A percentile compares a stretch with the other conserved stretches of the same genome.
phyloP scores from a whole-genome alignment of 2,797 vertebrate species.

The Coregonus suidteri region DNA sequence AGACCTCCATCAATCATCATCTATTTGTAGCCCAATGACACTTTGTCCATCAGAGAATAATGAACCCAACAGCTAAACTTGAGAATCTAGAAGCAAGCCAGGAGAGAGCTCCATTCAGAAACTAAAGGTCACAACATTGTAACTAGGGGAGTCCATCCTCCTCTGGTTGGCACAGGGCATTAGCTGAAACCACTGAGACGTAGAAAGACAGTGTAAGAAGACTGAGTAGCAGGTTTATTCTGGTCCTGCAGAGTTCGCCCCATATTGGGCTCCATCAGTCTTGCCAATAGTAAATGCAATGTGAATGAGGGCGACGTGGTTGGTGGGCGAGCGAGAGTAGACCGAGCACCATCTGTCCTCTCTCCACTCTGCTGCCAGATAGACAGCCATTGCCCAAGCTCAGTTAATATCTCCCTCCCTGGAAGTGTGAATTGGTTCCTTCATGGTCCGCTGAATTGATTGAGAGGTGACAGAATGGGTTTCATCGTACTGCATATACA shows the following conservation, averaged over 20 bases:
- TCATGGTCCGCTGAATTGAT: slow-evolving; percentile 21
- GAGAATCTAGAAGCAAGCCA: not conserved
- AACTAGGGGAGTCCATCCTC: not conserved
- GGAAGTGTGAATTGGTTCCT: slow-evolving; percentile 35
- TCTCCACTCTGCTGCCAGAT: slow-evolving; percentile 28
- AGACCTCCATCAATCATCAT: not conserved
- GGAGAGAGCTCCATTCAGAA: not conserved
- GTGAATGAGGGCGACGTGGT: slow-evolving; percentile 39
- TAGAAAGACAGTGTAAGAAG: not conserved
- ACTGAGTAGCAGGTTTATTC: slow-evolving; percentile 46
- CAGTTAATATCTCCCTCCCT: slow-evolving; percentile 36
- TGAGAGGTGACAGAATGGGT: slow-evolving; percentile 5
- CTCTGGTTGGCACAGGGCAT: not conserved
- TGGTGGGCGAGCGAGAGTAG: slow-evolving; percentile 47
- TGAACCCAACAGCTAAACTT: not conserved
- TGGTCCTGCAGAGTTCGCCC: slow-evolving; percentile 18
- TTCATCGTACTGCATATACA: too few species aligned
- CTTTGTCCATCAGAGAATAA: not conserved
- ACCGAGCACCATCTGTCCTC: slow-evolving; percentile 63
- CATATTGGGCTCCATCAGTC: not conserved
- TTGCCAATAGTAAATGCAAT: slow-evolving; percentile 32
- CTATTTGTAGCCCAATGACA: not conserved
- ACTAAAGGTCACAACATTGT: not conserved
- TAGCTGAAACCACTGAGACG: not conserved
- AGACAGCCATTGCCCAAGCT: slow-evolving; percentile 15